Base-by-base conservation (phyloP, 2,888 invertebrate species). In the Thelaira solivaga region DNA sequence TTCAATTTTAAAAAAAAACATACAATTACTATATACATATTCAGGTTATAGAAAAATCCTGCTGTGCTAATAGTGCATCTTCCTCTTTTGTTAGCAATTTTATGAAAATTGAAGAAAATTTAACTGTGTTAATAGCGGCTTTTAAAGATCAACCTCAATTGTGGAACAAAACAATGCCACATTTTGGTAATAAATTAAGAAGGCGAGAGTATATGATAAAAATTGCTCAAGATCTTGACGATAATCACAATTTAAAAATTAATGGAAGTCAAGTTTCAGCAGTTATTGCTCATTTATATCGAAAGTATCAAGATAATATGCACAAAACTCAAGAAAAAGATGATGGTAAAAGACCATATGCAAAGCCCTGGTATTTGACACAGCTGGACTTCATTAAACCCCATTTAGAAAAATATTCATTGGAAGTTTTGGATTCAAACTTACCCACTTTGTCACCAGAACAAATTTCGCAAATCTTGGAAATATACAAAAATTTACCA, bases 131-230 rank as follows among this genome's bases (percentile, higher is more conserved):
- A 57, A 78, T 78, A 34, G 62, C 57, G 8, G 64, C 74, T 13
- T 78, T 62, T 39, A 78, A 41, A 34, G 51, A 47, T 34, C 69
- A 74, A 2, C 62, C 78, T 0, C 39, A 65, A 26, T 39, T 78
- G 29, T 78, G 78, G 78, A 78, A 78, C 11, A 74, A 68, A 45
- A 65, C 53, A 26, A 24, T 69, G 69, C 26, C 74, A 20, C 24
- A 69, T 10, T 68, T 36, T 49, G 36, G 69, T 2, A 55, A 59
- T 4, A 74, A 78, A 41, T 18, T 69, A 29, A 75, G 62, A 39
- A 45, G 67, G 2, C 51, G 74, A 31, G 74, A 75, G 43, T 61
- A 65, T 5, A 68, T 78, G 74, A 29, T 65, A 4, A 59, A 71
- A 65, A 71, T 78, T 36, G 26, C 68, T 20, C 20, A 67, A 47